Percentiles rank a stretch among this genome's conserved stretches.
Evolutionary conservation across 2,113 vertebrate genomes (phyloP).

Genomic region (Castor canadensis): DNA sequence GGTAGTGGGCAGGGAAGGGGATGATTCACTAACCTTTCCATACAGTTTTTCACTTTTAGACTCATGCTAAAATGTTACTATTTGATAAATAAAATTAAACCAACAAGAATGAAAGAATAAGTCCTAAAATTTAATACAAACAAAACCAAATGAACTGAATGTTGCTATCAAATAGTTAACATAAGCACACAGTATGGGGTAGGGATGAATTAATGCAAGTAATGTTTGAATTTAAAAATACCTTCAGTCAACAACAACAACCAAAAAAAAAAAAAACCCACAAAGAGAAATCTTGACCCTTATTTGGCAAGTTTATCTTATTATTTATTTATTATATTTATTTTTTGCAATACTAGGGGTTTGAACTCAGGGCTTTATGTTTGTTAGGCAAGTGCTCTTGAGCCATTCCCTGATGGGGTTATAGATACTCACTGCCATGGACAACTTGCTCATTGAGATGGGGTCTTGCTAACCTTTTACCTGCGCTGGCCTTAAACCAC

Average conservation of each 20-base stretch:
- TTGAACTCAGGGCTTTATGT: too few species aligned
- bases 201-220: neutral
- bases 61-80: neutral
- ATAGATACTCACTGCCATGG: too few species aligned
- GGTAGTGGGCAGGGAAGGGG: neutral
- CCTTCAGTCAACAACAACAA: neutral
- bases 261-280: neutral
- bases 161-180: neutral
- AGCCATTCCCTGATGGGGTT: too few species aligned
- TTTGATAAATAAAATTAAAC: neutral
- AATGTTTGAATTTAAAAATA: neutral
- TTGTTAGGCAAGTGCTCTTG: too few species aligned
- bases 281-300: neutral
- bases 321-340: too few species aligned
- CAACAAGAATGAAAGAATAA: neutral
- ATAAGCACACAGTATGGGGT: neutral
- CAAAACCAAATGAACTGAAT: neutral
- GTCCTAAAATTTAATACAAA: neutral
- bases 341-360: too few species aligned
- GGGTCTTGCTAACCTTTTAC: too few species aligned
- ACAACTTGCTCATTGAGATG: too few species aligned
- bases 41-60: neutral
- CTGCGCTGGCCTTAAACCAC: too few species aligned
- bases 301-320: neutral
- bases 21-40: neutral